These are phyloP conservation scores for Helicolenus hilgendorfi DNA, from an alignment of 2,797 vertebrate species.

Conservation along the genomic window DNA sequence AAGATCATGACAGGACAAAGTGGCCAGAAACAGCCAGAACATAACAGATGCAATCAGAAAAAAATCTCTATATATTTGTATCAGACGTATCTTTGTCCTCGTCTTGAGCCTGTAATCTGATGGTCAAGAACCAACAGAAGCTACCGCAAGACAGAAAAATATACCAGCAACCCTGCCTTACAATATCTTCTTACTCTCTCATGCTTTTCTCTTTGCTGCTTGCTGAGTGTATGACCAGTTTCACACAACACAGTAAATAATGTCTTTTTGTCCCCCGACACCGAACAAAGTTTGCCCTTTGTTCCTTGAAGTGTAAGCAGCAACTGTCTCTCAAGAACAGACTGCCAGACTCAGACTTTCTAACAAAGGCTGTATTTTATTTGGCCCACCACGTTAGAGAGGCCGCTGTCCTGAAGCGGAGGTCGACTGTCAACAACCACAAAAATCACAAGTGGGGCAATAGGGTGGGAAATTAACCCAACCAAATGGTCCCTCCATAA, in stretches of 20 bases:
- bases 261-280: constrained; percentile 17
- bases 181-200: neutral
- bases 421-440: constrained; percentile 14
- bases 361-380: constrained; percentile 60
- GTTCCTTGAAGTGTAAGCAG: constrained; percentile 38
- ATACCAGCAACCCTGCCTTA: neutral
- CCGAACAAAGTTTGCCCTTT: constrained; percentile 47
- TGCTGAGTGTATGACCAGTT: constrained; percentile 2
- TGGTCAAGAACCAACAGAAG: neutral
- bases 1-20: neutral
- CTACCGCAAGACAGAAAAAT: neutral
- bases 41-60: neutral
- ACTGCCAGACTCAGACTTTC: constrained; percentile 21
- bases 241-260: constrained; percentile 32
- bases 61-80: neutral
- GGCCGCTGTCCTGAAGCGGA: constrained; percentile 14
- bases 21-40: neutral
- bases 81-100: neutral
- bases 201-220: constrained; percentile 2
- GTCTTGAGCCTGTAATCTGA: neutral
- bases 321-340: constrained; percentile 33
- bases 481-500: neutral
- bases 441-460: neutral
- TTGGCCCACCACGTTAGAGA: constrained; percentile 20
- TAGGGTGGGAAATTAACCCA: neutral